Base-by-base conservation (phyloP, 2,888 invertebrate genomes). In the Eulithis testata region DNA sequence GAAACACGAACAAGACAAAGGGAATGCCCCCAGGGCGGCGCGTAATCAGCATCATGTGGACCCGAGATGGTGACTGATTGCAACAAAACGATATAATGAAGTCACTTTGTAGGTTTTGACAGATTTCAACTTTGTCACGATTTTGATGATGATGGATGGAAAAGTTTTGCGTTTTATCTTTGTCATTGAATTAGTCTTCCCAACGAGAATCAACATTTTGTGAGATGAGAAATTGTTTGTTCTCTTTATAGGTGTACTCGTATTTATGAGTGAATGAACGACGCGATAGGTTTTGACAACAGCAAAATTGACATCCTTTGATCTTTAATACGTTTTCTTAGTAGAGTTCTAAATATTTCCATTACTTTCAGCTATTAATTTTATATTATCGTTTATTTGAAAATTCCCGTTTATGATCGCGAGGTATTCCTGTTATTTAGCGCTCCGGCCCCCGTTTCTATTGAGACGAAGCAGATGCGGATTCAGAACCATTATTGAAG, bases 381-480 rank as follows among this genome's bases (percentile, higher is more conserved):
- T 80, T 78, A 77, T 77, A 80, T 78, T 68, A 71, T 67, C 70
- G 70, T 71, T 70, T 81, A 81, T 80, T 79, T 78, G 76, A 80
- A 77, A 81, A 80, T 75, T 76, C 78, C 76, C 74, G 66, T 74
- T 79, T 75, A 72, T 72, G 76, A 75, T 73, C 77, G 77, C 73
- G 70, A 71, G 82, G 79, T 75, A 81, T 81, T 73, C 70, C 67
- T 67, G 79, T 76, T 78, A 80, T 81, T 81, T 79, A 81, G 76
- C 80, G 76, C 78, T 71, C 52, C 69, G 68, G 66, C 65, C 69
- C 75, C 73, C 71, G 63, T 72, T 78, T 71, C 77, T 74, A 78
- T 81, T 74, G 73, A 76, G 70, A 72, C 72, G 72, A 21, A 49
- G 1, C 63, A 67, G 63, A 14, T 31, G 4, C 11, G 60, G 49